A percentile compares a stretch with the other conserved stretches of the same genome.
Conservation (phyloP, 2,888 invertebrate genomes). For the Aleiodes testaceus region DNA sequence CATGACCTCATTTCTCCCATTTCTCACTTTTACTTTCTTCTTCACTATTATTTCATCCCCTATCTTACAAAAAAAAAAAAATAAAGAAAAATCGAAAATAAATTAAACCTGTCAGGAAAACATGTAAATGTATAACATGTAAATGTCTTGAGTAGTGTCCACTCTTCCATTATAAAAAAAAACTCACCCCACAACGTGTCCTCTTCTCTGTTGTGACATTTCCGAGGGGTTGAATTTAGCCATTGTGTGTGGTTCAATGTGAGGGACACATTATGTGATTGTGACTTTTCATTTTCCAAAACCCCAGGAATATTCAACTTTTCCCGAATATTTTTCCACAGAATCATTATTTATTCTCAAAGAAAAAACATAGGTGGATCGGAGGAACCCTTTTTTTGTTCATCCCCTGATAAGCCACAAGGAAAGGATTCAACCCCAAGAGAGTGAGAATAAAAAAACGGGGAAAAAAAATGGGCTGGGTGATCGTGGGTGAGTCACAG, state of each 20-base stretch:
- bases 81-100: conserved; percentile 21
- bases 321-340: no score
- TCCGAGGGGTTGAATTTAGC: conserved; percentile 25
- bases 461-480: conserved; percentile 65
- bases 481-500: conserved; percentile 70
- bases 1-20: conserved; percentile 18
- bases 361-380: conserved; percentile 1
- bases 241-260: conserved; percentile 8
- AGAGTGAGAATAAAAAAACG: conserved; percentile 54
- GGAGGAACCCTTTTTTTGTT: conserved; percentile 51
- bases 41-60: background rate
- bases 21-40: conserved; percentile 7
- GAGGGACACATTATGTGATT: conserved; percentile 17
- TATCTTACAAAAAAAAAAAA: background rate
- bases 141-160: conserved; percentile 15
- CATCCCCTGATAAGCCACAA: conserved; percentile 46
- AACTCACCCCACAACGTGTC: background rate
- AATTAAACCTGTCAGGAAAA: conserved; percentile 29
- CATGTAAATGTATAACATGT: conserved; percentile 15
- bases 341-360: conserved; percentile 6
- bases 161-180: conserved; percentile 1
- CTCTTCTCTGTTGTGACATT: conserved; percentile 26
- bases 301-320: no score
- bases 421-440: conserved; percentile 39
- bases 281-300: conserved; percentile 1